Base-by-base conservation (phyloP, 1,140 invertebrate species). In the Pinna nobilis region DNA sequence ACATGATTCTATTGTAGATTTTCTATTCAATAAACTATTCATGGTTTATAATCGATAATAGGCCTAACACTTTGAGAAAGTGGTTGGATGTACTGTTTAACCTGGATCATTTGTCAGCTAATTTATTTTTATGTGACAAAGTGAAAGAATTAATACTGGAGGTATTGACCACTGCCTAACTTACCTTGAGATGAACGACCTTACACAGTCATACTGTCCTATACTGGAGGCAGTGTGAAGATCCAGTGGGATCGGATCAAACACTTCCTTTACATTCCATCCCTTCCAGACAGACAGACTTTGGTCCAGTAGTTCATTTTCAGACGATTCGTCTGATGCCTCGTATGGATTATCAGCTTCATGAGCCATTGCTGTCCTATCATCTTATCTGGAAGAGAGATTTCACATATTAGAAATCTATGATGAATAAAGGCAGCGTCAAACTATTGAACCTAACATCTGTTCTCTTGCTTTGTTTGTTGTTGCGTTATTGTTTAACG, bases 221-320 rank as follows among this genome's bases (percentile, higher is more conserved):
- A 90, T 88, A 69, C 89, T 90, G 30, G 87, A 87, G 6, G 88
- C 89, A 25, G 89, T 90, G 72, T 89, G 85, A 18, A 90, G 76
- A 72, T 90, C 90, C 11, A 89, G 74, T 6, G 83, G 80, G 15
- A 86, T 74, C 1, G 87, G 86, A 7, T 78, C 77, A 80, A 88
- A 88, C 39, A 83, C 82, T 28, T 87, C 85, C 55, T 84, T 78
- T 9, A 76, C 79, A 35, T 83, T 79, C 77, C 74, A 51, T 75
- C 87, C 87, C 51, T 81, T 83, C 88, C 88, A 89, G 1, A 88
- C 82, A 13, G 84, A 87, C n/a, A 89, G 76, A 79, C 86, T 88
- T 1, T 78, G 73, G 37, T 88, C 86, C 4, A 88, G 71, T 1
- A 88, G 70, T 59, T 88, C 86, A 79, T 82, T 86, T 61, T 89